These are phyloP conservation scores for Tympanuchus pallidicinctus DNA, from an alignment of 2,113 vertebrate species.

Conservation along the genomic window DNA sequence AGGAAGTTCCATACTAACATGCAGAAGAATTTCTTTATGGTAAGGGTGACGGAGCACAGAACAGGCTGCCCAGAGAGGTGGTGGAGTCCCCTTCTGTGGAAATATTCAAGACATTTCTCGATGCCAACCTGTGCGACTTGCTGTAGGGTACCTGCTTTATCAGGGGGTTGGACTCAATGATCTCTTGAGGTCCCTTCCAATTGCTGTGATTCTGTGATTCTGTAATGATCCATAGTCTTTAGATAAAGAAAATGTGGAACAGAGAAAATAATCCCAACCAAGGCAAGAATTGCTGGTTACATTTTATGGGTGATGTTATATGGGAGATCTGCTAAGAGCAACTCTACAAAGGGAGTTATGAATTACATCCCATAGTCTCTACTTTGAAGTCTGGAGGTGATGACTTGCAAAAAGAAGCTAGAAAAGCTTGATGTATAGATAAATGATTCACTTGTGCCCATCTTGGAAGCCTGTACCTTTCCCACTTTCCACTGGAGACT, in stretches of 20 bases:
- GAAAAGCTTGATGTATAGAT: background rate
- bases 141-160: no score
- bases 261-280: background rate
- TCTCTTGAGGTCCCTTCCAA: no score
- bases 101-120: no score
- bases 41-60: no score
- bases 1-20: no score
- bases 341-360: background rate
- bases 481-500: background rate
- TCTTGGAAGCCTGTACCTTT: background rate
- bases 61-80: no score
- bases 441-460: background rate
- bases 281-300: background rate
- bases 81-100: no score
- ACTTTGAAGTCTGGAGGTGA: background rate
- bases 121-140: no score
- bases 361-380: background rate
- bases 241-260: background rate
- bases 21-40: no score
- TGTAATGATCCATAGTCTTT: background rate
- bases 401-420: background rate
- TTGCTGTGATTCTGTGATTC: no score
- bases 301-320: background rate
- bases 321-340: background rate
- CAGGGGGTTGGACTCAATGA: no score